A percentile compares a stretch with the other conserved stretches of the same genome.
These are phyloP conservation scores for Sciurus carolinensis DNA, from an alignment of 2,797 vertebrate genomes.

Conservation along the genomic window DNA sequence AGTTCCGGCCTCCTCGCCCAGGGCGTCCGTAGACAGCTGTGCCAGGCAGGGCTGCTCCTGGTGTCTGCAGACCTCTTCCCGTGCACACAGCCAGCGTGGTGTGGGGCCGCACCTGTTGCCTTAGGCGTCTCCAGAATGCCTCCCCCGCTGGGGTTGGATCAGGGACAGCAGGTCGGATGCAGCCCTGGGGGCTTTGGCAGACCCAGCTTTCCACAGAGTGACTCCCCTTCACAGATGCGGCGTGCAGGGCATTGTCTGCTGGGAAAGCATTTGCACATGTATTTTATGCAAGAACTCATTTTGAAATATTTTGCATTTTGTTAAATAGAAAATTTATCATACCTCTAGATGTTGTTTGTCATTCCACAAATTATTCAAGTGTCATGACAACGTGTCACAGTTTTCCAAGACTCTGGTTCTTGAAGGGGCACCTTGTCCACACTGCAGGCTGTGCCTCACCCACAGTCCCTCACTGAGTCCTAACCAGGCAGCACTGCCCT, in stretches of 20 bases:
- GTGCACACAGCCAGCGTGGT: not conserved
- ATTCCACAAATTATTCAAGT: not conserved
- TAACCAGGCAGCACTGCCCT: not conserved
- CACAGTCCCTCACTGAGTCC: not conserved
- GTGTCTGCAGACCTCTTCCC: too few relatives aligned
- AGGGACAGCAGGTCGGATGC: rapidly evolving
- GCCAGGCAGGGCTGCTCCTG: rapidly evolving
- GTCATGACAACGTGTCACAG: rapidly evolving
- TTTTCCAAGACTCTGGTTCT: not conserved
- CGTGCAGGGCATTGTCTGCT: not conserved
- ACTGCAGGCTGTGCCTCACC: too few relatives aligned
- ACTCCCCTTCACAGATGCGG: not conserved
- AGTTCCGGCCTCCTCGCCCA: too few relatives aligned
- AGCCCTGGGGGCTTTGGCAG: not conserved
- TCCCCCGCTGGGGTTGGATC: rapidly evolving
- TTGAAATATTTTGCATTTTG: not conserved
- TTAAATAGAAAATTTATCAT: not conserved
- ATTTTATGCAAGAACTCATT: not conserved
- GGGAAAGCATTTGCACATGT: not conserved
- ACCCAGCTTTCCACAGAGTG: not conserved
- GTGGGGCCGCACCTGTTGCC: too few relatives aligned
- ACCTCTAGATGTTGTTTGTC: not conserved
- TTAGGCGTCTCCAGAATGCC: rapidly evolving
- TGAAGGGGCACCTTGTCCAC: not conserved
- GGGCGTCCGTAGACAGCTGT: rapidly evolving